These are phyloP conservation scores for Chaetodon trifasciatus DNA, from an alignment of 2,797 vertebrate species.

Conservation along the genomic window DNA sequence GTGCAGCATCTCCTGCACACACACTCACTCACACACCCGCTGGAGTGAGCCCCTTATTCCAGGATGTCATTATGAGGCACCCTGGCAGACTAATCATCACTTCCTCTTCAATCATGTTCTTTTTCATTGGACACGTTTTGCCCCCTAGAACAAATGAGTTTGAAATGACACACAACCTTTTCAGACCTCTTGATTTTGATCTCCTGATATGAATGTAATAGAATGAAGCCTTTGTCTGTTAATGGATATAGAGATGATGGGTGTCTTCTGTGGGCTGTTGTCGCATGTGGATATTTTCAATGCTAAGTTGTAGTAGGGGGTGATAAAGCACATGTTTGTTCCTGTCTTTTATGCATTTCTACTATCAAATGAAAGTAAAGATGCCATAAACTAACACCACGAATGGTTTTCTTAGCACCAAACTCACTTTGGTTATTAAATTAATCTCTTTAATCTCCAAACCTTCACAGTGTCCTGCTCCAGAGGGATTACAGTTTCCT, in stretches of 20 bases:
- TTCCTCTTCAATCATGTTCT: conserved; percentile 44
- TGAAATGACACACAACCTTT: conserved; percentile 47
- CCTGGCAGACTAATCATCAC: conserved; percentile 58
- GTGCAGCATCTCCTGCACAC: conserved; percentile 7
- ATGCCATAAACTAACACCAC: background rate
- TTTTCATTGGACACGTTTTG: conserved; percentile 41
- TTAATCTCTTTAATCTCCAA: conserved; percentile 1
- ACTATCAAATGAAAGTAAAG: background rate
- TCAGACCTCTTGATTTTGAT: conserved; percentile 46
- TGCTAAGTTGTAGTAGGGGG: too few relatives aligned
- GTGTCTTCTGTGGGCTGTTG: background rate
- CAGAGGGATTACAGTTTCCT: conserved; percentile 92
- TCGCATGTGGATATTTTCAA: background rate
- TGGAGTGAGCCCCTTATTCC: conserved; percentile 30
- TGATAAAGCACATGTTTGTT: too few relatives aligned
- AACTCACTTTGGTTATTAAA: background rate
- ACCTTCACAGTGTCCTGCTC: conserved; percentile 82
- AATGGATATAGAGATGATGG: background rate
- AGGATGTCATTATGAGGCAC: conserved; percentile 65
- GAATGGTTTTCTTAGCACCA: background rate
- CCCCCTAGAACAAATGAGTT: conserved; percentile 40
- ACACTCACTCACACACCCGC: conserved; percentile 16
- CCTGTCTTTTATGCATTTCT: background rate
- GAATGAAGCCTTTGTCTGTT: conserved; percentile 7
- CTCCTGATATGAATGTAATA: conserved; percentile 32